A percentile compares a stretch with the other conserved stretches of the same genome.
phyloP scores from a whole-genome alignment of 2,888 invertebrate genomes.

The Prenolepis imparis region DNA sequence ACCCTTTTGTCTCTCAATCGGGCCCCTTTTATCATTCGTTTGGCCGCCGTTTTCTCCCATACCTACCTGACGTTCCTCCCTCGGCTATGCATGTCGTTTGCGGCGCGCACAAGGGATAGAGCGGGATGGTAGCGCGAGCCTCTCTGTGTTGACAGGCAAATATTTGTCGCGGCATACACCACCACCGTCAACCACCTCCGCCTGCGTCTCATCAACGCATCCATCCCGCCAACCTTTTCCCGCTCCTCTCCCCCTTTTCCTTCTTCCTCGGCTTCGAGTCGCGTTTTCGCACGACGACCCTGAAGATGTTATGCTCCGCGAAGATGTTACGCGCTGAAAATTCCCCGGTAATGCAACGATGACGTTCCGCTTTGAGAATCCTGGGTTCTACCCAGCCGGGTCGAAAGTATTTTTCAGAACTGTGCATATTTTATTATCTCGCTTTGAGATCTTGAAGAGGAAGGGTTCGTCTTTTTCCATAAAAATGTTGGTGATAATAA shows the following conservation, averaged over 20 bases:
- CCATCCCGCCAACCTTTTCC: conserved; percentile 53
- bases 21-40: conserved; percentile 75
- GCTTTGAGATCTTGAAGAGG: background rate
- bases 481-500: conserved; percentile 4
- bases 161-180: conserved; percentile 84
- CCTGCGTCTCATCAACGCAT: conserved; percentile 62
- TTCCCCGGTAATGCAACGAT: conserved; percentile 50
- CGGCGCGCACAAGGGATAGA: conserved; percentile 72
- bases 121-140: conserved; percentile 77
- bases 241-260: background rate
- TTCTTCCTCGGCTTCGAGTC: conserved; percentile 9
- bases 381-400: background rate
- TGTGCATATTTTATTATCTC: background rate
- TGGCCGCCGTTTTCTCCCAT: conserved; percentile 53
- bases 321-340: conserved; percentile 24
- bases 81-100: conserved; percentile 79
- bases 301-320: conserved; percentile 25
- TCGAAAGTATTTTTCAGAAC: background rate
- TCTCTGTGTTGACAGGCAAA: conserved; percentile 84
- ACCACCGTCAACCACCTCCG: conserved; percentile 78
- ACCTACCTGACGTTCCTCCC: conserved; percentile 71
- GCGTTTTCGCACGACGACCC: conserved; percentile 50
- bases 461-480: background rate
- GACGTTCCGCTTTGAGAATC: conserved; percentile 45
- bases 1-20: conserved; percentile 73